Conservation (phyloP, 2,797 vertebrate genomes). For the Alectoris magna region DNA sequence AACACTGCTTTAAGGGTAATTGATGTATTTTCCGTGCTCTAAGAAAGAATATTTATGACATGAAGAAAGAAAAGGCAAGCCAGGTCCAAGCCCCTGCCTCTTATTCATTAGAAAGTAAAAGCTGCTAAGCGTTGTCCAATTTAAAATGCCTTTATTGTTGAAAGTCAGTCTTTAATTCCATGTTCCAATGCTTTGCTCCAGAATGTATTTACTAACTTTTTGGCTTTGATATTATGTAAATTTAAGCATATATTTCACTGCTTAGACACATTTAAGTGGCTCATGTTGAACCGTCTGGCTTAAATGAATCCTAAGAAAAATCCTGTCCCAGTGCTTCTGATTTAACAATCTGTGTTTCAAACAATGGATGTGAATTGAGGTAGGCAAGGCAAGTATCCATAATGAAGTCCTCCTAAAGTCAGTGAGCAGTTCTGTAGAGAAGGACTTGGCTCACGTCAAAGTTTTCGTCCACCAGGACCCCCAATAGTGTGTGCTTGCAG, state of each 20-base stretch:
- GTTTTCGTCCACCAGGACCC: no score
- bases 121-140: neutral
- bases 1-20: slow-evolving; percentile 34
- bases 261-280: neutral
- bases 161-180: neutral
- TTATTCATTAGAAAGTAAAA: neutral
- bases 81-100: neutral
- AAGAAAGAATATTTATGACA: slow-evolving; percentile 37
- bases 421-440: rapidly evolving
- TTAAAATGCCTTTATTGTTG: neutral
- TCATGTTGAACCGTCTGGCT: neutral
- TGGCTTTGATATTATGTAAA: neutral
- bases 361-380: neutral
- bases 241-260: neutral
- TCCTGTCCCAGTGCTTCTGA: neutral
- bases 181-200: neutral
- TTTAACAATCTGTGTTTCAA: neutral
- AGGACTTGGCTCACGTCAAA: neutral
- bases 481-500: neutral
- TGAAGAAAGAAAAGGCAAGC: slow-evolving; percentile 11
- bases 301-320: neutral
- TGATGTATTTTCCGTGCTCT: slow-evolving; percentile 45
- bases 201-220: neutral
- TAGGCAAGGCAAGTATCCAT: no score
- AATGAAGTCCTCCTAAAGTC: neutral